Evolutionary conservation across 2,113 vertebrate species (phyloP).

Genomic region (Myrmecobius fasciatus): DNA sequence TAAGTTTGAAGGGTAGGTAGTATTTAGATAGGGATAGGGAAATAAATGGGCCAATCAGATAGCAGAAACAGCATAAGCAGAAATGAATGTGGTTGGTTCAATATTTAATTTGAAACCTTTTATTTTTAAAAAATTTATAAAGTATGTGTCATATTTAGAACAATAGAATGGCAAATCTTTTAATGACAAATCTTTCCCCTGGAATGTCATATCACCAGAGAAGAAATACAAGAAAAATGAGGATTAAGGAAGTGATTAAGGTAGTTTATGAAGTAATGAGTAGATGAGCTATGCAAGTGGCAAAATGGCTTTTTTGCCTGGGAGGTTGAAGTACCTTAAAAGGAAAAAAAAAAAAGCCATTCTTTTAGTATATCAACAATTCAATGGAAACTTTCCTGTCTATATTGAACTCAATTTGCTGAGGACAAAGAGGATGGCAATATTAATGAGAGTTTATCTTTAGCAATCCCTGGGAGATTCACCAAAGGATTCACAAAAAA

Average conservation of each 20-base stretch:
- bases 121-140: neutral
- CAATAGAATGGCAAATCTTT: neutral
- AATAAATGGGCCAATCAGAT: neutral
- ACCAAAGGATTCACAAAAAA: neutral
- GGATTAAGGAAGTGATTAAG: slow-evolving; percentile 19
- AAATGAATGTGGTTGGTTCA: neutral
- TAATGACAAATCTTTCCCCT: neutral
- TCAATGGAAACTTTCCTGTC: neutral
- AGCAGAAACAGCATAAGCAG: neutral
- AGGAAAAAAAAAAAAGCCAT: neutral
- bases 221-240: slow-evolving; percentile 10
- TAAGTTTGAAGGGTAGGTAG: neutral
- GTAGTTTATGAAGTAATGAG: neutral
- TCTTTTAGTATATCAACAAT: slow-evolving; percentile 24
- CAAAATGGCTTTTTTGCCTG: slow-evolving; percentile 15
- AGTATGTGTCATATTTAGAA: neutral
- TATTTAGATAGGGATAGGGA: neutral
- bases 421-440: neutral
- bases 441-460: neutral
- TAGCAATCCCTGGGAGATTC: neutral
- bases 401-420: neutral
- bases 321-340: neutral
- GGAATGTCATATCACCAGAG: neutral
- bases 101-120: neutral
- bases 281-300: neutral